Evolutionary conservation across 2,113 vertebrate genomes (phyloP), one percentile per base, ranked within the genome.

Genomic region (Tenebrosternarchus preto): DNA sequence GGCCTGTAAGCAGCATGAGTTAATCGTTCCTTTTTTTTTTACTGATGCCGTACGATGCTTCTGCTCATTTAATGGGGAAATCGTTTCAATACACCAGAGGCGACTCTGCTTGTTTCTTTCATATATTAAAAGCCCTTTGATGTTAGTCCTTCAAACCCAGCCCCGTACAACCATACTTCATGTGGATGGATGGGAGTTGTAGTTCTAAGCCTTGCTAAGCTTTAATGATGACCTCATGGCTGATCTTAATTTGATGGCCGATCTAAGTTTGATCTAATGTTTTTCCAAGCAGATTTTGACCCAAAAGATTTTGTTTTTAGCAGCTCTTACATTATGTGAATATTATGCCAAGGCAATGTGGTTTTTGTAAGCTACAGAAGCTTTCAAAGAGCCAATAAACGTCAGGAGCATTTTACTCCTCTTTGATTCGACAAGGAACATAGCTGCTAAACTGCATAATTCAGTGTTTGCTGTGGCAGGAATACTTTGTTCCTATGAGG

Each of bases 381-480:
- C 76, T 56, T 29, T 59, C 19, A 11, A 19, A 20, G 50, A 64
- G 12, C 60, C 19, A 80, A 57, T 80, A 68, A 80, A 67, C 31
- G 71, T 80, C 78, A 80, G 29, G 24, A 73, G 46, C 73, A 60
- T 80, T 80, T 80, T 80, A 80, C 71, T 9, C 16, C 78, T 73
- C 20, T 24, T 36, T 72, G 25, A 69, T 69, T 73, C 57, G 29
- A 46, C 57, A 19, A 25, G 56, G 27, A 36, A 12, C 19, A 16
- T 55, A 61, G 60, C 55, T 20, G 46, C 64, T 67, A 74, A 55
- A 72, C 20, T 67, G n/a, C 78, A 73, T 80, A 55, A 80, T 66
- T 56, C 36, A 60, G 31, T 5, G 16, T 25, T 33, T 60, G n/a
- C 17, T 12, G 73, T 16, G 73, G 27, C 57, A 29, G 70, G 33